Conservation (phyloP, 23 tunicate genomes). For the Styela clava region DNA sequence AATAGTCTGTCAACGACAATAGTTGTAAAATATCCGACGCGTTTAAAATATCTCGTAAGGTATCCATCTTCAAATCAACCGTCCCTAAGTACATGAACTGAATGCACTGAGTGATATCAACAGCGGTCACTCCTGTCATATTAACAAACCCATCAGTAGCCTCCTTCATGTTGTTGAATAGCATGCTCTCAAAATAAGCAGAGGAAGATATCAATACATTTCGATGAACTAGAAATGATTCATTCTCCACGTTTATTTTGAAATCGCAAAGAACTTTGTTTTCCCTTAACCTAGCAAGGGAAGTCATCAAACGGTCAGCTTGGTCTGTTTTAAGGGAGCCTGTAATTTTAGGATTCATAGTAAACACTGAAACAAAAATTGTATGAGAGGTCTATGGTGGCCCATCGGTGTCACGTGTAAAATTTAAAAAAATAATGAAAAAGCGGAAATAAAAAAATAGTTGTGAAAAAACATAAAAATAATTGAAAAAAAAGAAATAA, state of each 20-base stretch:
- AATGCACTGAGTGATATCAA: background rate
- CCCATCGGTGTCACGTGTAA: no score
- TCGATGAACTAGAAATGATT: background rate
- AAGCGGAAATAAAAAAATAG: no score
- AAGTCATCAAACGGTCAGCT: background rate
- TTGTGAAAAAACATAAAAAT: no score
- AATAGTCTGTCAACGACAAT: background rate
- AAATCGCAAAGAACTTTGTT: background rate
- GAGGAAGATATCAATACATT: background rate
- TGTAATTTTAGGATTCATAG: no score
- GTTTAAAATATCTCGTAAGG: background rate
- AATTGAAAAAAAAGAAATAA: no score
- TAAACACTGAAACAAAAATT: no score
- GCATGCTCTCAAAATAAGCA: background rate
- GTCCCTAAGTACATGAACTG: background rate
- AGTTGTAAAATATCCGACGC: background rate
- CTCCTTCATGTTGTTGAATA: background rate
- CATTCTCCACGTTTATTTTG: background rate
- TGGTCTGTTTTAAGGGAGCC: background rate
- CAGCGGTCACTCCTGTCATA: background rate
- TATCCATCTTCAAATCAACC: background rate
- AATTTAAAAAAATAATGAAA: no score
- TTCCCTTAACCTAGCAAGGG: background rate
- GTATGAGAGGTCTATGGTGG: no score
- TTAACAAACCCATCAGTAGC: background rate